Base-by-base conservation (phyloP, 2,797 vertebrate species). In the Rhodeus uyekii region DNA sequence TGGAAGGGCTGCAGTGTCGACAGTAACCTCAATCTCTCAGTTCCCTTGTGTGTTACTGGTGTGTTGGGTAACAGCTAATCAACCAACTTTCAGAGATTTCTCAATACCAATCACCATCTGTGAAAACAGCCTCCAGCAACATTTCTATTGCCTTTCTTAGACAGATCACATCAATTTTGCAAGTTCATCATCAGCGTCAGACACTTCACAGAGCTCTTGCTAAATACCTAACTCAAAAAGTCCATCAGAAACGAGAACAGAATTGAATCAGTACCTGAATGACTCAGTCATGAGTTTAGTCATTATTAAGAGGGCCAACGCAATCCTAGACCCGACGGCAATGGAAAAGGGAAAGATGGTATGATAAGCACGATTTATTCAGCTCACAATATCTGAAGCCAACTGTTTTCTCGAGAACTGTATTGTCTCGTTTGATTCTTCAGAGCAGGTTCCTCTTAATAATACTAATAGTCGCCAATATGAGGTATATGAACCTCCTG, bases 31-130 rank as follows among this genome's bases (percentile, higher is more conserved):
- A 13, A 6, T 75, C 75, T 86, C 78, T 88, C 83, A 88, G 81
- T 86, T 88, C 83, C 85, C 60, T 29, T 42, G 44, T 67, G 65
- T 29, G 61, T 38, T 42, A 16, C 58, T 68, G 34, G 32, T 24
- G 10, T 76, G 72, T 87, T 87, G 72, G 76, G 83, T n/a, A 88
- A 88, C 71, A 87, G 55, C 60, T 60, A 73, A 85, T 87, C 72
- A 69, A 61, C 44, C 78, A 81, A 87, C 82, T 83, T 87, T 87
- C 81, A 83, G 58, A 79, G 64, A 87, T 87, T 87, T 87, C 81
- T 81, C 84, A 87, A 87, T 24, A 44, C 24, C 60, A 53, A 73
- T 69, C 46, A 67, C 42, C 63, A 75, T 80, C 73, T 79, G 86
- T 7, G 60, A 78, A 82, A 71, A 46, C 27, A 18, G 46, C 44